Percentiles rank a stretch among this genome's conserved stretches.
Conservation (phyloP, 64 coral and sea anemone genomes). For the Pocillopora verrucosa region DNA sequence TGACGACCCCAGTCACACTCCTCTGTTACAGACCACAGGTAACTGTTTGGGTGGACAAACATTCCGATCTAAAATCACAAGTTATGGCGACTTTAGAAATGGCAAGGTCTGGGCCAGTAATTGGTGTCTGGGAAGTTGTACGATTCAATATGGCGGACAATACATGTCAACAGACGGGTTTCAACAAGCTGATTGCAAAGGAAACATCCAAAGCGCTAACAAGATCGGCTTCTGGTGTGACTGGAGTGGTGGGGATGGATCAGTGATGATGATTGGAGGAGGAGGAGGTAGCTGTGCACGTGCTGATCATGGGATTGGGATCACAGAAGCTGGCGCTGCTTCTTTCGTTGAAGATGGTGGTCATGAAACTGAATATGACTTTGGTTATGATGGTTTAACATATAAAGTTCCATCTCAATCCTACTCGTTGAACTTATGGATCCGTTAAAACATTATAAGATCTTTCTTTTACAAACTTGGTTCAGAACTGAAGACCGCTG, state of each 20-base stretch:
- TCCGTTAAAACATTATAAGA: background rate
- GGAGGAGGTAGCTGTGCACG: background rate
- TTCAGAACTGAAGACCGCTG: no score
- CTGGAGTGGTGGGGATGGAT: background rate
- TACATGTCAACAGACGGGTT: conserved; percentile 12
- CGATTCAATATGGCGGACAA: background rate
- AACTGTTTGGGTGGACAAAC: background rate
- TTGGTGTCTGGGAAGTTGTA: background rate
- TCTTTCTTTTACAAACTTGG: no score
- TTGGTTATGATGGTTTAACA: background rate
- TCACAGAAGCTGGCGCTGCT: background rate
- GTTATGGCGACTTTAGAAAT: conserved; percentile 10
- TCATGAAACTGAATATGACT: background rate
- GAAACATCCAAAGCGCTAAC: background rate
- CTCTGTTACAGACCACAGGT: conserved; percentile 5
- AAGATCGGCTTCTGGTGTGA: background rate
- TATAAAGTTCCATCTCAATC: background rate
- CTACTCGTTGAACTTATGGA: background rate
- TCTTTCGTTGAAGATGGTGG: background rate
- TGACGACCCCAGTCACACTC: conserved; percentile 31
- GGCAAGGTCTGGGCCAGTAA: background rate
- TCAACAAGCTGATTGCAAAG: background rate
- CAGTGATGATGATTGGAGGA: conserved; percentile 9
- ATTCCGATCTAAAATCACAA: conserved; percentile 1
- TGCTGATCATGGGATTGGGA: conserved; percentile 4